Conservation (phyloP, 1,140 invertebrate species). For the Drosophila varians region DNA sequence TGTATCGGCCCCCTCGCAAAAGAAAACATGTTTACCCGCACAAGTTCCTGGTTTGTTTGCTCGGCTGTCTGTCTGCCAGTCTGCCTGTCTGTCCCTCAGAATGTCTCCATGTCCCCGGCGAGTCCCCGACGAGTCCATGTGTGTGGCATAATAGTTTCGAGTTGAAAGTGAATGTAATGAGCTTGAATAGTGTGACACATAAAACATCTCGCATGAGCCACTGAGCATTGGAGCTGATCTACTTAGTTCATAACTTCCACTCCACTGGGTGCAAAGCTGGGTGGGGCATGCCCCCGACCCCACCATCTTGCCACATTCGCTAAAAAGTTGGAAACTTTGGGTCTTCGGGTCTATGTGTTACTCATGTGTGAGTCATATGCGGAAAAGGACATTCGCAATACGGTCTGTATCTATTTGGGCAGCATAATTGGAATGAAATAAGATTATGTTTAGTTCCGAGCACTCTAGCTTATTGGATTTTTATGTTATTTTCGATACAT, state of each 20-base stretch:
- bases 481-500: too few species aligned
- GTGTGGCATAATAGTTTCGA: conserved; percentile 44
- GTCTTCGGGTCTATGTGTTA: conserved; percentile 5
- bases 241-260: conserved; percentile 37
- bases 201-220: conserved; percentile 31
- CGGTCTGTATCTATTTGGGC: background rate
- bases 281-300: background rate
- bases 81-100: conserved; percentile 3
- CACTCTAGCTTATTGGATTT: background rate
- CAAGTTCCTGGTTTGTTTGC: conserved; percentile 15
- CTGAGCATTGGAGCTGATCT: conserved; percentile 15
- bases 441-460: background rate
- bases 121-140: conserved; percentile 22
- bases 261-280: conserved; percentile 18
- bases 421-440: background rate
- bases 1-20: background rate
- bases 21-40: conserved; percentile 25
- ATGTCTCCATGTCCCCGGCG: background rate
- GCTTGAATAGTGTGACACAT: conserved; percentile 45
- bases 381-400: background rate
- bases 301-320: background rate
- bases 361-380: conserved; percentile 3
- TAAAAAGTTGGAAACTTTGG: conserved; percentile 5
- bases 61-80: conserved; percentile 5
- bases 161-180: conserved; percentile 68